Percentiles rank a stretch among this genome's conserved stretches.
Conservation (phyloP, 2,888 invertebrate species). For the Heliconius ethilla region DNA sequence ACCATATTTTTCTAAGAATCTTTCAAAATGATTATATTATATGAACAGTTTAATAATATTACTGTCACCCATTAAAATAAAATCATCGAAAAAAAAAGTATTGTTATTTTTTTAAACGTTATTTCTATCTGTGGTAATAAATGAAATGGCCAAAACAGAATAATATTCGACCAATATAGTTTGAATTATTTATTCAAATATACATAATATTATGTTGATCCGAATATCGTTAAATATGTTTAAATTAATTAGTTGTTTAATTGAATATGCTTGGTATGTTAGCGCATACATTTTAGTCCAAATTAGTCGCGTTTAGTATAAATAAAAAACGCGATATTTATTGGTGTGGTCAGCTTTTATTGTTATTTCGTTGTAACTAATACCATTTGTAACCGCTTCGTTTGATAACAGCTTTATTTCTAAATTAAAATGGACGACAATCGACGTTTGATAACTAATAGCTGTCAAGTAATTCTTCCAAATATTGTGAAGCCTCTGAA, state of each 20-base stretch:
- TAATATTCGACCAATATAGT: constrained; percentile 40
- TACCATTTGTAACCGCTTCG: constrained; percentile 49
- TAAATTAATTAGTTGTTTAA: constrained; percentile 19
- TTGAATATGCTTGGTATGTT: constrained; percentile 40
- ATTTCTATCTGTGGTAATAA: constrained; percentile 20
- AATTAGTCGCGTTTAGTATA: constrained; percentile 44
- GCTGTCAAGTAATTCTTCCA: constrained; percentile 78
- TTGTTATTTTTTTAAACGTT: constrained; percentile 23
- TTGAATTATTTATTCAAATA: constrained; percentile 38
- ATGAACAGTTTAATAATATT: constrained; percentile 35
- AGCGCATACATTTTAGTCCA: constrained; percentile 46
- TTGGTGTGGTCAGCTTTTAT: constrained; percentile 55
- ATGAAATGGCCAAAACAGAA: constrained; percentile 8
- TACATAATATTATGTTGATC: constrained; percentile 32
- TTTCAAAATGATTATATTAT: constrained; percentile 34
- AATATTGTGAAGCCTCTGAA: constrained; percentile 82
- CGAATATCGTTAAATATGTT: background rate
- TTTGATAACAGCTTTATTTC: constrained; percentile 63
- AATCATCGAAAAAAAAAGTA: background rate
- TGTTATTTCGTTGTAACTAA: constrained; percentile 53
- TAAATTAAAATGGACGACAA: constrained; percentile 50
- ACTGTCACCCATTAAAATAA: background rate
- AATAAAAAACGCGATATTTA: constrained; percentile 47
- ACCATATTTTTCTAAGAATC: constrained; percentile 44
- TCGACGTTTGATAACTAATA: constrained; percentile 54